Evolutionary conservation across 2,113 vertebrate species (phyloP), one percentile per base, ranked within the genome.

Genomic region (Chlamydotis undulata): DNA sequence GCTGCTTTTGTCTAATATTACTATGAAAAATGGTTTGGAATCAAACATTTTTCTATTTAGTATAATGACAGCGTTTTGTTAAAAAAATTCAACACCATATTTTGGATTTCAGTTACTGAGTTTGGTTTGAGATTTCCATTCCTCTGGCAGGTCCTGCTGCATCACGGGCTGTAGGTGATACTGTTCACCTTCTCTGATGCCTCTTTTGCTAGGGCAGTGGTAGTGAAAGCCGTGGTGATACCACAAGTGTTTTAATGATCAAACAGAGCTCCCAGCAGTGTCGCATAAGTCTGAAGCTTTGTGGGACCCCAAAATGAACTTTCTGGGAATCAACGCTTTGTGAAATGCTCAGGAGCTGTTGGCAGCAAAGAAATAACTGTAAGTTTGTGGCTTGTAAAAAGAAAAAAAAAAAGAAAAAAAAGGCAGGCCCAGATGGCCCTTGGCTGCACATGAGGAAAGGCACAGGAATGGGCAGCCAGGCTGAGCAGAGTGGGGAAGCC

Each of bases 41-140:
- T 74, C 45, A 95, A 96, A 92, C 65, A 87, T 49, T 93, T 94
- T 93, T 92, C n/a, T 89, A 83, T 78, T 78, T 82, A 95, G 61
- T 56, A 85, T 60, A 91, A 91, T 53, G 69, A 84, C 52, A 89
- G 78, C 3, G 0, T 75, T 95, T 90, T 79, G 83, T 83, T 79
- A 55, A 95, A 91, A 52, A 78, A 92, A 43, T 10, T 49, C 59
- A 80, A 16, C 10, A n/a, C 29, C 17, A 21, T 24, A 53, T 49
- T 78, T 79, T 79, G 90, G 75, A 87, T 93, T 96, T 61, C 39
- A 89, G 73, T 74, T 65, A 68, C 3, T 1, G 19, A 61, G 37
- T 29, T 91, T 3, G 3, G 18, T 87, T 52, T 93, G 49, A 95
- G n/a, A 28, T 35, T 91, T 75, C 21, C 35, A 52, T 47, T 73